A percentile compares a stretch with the other conserved stretches of the same genome.
phyloP scores from a whole-genome alignment of 64 coral and sea anemone species.

The Trachythela sp. region DNA sequence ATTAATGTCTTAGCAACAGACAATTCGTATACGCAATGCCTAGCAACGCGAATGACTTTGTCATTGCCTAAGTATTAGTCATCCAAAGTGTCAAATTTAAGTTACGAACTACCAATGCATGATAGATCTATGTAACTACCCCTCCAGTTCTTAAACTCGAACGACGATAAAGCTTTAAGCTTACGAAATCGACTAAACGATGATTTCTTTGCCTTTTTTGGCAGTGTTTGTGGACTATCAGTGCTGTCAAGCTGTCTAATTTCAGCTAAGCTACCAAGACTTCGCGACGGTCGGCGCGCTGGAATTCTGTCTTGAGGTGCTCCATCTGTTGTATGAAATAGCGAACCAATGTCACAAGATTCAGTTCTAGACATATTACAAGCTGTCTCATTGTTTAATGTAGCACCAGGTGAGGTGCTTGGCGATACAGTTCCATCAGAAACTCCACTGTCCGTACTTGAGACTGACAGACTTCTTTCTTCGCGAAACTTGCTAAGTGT shows the following conservation, averaged over 20 bases:
- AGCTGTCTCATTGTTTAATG: background rate
- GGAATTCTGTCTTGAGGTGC: background rate
- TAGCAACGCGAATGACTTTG: background rate
- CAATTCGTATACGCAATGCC: background rate
- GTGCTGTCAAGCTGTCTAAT: conserved; percentile 5
- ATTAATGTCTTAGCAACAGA: background rate
- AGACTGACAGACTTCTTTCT: conserved; percentile 16
- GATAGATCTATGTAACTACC: conserved; percentile 83
- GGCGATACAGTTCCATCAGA: background rate
- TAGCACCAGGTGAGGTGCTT: background rate
- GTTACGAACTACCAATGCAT: background rate
- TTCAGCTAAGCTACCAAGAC: background rate
- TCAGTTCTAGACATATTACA: background rate
- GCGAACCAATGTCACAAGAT: background rate
- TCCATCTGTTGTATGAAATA: background rate
- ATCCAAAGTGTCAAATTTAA: background rate
- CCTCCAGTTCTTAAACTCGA: conserved; percentile 65
- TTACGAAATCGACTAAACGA: conserved; percentile 19
- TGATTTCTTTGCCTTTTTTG: conserved; percentile 39
- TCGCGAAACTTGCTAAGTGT: conserved; percentile 30
- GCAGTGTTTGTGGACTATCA: conserved; percentile 35
- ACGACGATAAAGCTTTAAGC: conserved; percentile 77
- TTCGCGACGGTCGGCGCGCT: background rate
- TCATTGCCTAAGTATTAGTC: background rate
- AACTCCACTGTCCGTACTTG: conserved; percentile 29